Base-by-base conservation (phyloP, 2,797 vertebrate genomes). In the Acanthurus lineatus region DNA sequence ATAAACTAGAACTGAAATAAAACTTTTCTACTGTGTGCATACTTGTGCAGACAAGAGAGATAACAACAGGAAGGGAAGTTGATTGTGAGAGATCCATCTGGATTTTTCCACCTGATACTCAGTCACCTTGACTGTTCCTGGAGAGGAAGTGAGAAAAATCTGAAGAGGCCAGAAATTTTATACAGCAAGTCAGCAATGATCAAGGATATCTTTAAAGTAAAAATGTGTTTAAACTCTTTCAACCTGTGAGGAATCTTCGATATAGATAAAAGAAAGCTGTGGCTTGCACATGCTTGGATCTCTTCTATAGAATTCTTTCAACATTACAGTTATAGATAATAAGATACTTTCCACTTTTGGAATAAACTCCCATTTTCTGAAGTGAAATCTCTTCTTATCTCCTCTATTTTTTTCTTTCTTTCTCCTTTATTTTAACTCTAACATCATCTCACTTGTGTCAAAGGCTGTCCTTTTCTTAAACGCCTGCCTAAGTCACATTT, bases 101-200 rank as follows among this genome's bases (percentile, higher is more conserved):
- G 20, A 47, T 66, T 64, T 64, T 22, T 45, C 35, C 38, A 49
- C 65, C 49, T 75, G 19, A 5, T 20, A 48, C 51, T 48, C 11
- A 2, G 28, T 22, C 28, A 35, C n/a, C 60, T 44, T 2, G 10
- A 22, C 47, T 64, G 22, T 12, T n/a, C 5, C 2, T 6, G 20
- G n/a, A 28, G 17, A 12, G n/a, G 28, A 4, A 32, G 25, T 19
- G 0, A 25, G 32, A 14, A 44, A 25, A 35, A 53, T 40, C 12
- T 22, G 32, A 8, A 65, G 32, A 47, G 42, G 20, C n/a, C 32
- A 63, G 22, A 61, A 72, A 12, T n/a, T 42, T 69, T 16, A 17
- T 62, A 48, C 2, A 71, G 16, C 53, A 70, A 71, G 19, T 48
- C 19, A 19, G 25, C 17, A 45, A 67, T 61, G 9, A 59, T 54